Base-by-base conservation (phyloP, 64 coral and sea anemone genomes). In the Astreopora myriophthalma region DNA sequence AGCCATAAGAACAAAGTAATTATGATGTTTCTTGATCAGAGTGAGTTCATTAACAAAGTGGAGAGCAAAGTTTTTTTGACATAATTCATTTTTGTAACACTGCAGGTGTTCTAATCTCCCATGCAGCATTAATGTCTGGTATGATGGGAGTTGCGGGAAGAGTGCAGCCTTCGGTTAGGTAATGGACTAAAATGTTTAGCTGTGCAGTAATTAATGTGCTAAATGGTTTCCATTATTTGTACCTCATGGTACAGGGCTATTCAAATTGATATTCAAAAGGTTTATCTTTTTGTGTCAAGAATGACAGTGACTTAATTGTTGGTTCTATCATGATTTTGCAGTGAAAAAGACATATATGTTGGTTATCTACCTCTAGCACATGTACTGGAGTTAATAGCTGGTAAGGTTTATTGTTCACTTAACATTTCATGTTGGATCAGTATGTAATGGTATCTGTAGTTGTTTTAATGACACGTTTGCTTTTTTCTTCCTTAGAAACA, bases 351-450 rank as follows among this genome's bases (percentile, higher is more conserved):
- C 69, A 33, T 95, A 34, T 98, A 98, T 89, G 93, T 98, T 90
- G 96, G 96, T 34, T 98, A 98, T 86, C 86, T 98, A 29, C 96
- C 96, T 39, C 85, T 98, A 19, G 96, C 96, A 29, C 96, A 98
- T 83, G 93, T 98, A 20, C 73, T 98, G 12, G 96, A 98, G 65
- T 52, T 98, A 13, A 20, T 92, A 25, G 96, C 96, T 67, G 46
- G 38, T 85, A 62, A 62, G 19, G 17, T 57, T 78, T 22, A 27
- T 2, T 28, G 5, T 16, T 75, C 0, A 14, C 35, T 19, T 25
- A 22, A 81, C 27, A 37, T 34, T 35, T 12, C n/a, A 11, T 17
- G n/a, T 28, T 79, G 40, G 9, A 79, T 49, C 31, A 22, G 1
- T 37, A 36, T 27, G 27, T 13, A 20, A 23, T 4, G 1, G 29